These are phyloP conservation scores for Clarias laeviceps DNA, from an alignment of 2,797 vertebrate species.

Conservation along the genomic window DNA sequence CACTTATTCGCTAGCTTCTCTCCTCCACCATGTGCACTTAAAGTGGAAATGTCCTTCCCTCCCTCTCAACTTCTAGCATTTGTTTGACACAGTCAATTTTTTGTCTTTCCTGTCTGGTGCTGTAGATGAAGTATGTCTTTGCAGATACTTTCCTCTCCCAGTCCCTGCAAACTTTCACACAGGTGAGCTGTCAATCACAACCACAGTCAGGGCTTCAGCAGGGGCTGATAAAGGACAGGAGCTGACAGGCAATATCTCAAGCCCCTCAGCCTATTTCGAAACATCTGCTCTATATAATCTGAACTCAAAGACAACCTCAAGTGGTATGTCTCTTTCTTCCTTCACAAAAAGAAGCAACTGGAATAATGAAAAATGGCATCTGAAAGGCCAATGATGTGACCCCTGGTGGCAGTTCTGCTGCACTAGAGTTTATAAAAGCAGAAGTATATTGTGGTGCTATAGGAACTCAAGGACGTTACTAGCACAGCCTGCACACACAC, in stretches of 20 bases:
- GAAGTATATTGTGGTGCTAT: not conserved
- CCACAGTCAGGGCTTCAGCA: constrained; percentile 29
- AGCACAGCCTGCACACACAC: not conserved
- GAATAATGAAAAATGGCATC: constrained; percentile 37
- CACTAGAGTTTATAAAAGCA: constrained; percentile 20
- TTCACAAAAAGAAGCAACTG: constrained; percentile 8
- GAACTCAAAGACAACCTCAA: constrained; percentile 23
- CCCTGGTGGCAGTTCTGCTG: constrained; percentile 8
- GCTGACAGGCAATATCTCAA: constrained; percentile 55
- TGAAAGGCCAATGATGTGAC: constrained; percentile 38
- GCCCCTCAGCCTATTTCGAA: constrained; percentile 23
- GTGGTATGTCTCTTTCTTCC: not conserved
- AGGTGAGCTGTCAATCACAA: constrained; percentile 57
- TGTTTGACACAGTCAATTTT: constrained; percentile 44
- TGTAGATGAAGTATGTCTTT: constrained; percentile 44
- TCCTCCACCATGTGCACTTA: constrained; percentile 39
- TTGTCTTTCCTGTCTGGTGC: constrained; percentile 43
- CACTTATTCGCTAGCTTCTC: constrained; percentile 41
- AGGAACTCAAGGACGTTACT: not conserved
- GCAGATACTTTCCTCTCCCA: constrained; percentile 25
- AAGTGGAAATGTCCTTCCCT: constrained; percentile 46
- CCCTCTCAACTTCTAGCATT: constrained; percentile 38
- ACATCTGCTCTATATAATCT: constrained; percentile 32
- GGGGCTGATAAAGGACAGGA: constrained; percentile 29
- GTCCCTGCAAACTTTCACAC: constrained; percentile 37